A percentile compares a stretch with the other conserved stretches of the same genome.
These are phyloP conservation scores for Urocitellus parryii DNA, from an alignment of 2,113 vertebrate genomes.

Conservation along the genomic window DNA sequence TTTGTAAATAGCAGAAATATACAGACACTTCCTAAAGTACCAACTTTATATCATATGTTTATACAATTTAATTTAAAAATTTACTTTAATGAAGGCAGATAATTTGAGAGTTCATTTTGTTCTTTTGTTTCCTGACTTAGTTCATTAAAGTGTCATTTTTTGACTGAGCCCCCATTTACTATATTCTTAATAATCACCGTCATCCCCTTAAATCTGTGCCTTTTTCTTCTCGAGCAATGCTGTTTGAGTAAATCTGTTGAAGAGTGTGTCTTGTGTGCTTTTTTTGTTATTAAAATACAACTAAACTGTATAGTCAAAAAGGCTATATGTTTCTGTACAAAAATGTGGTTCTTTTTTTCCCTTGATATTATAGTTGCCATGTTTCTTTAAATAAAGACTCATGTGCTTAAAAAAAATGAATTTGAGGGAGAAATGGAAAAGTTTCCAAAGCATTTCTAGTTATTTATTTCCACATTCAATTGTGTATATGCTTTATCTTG, in stretches of 20 bases:
- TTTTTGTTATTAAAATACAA: conserved; percentile 71
- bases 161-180: conserved; percentile 80
- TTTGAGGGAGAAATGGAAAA: conserved; percentile 68
- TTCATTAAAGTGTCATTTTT: conserved; percentile 83
- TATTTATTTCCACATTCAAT: conserved; percentile 77
- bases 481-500: conserved; percentile 81
- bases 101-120: conserved; percentile 83
- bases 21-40: conserved; percentile 85
- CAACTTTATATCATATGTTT: conserved; percentile 91
- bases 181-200: conserved; percentile 85
- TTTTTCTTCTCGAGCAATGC: conserved; percentile 87
- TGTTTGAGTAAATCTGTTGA: conserved; percentile 88
- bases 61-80: conserved; percentile 90
- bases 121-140: conserved; percentile 82
- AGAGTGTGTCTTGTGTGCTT: conserved; percentile 86
- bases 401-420: conserved; percentile 42
- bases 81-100: conserved; percentile 88
- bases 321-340: conserved; percentile 68
- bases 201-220: conserved; percentile 90
- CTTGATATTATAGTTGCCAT: conserved; percentile 61
- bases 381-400: conserved; percentile 65
- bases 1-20: conserved; percentile 87
- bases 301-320: conserved; percentile 58
- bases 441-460: conserved; percentile 81
- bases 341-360: conserved; percentile 55